Evolutionary conservation across 2,797 vertebrate species (phyloP), one percentile per base, ranked within the genome.

Genomic region (Pogonophryne albipinna): DNA sequence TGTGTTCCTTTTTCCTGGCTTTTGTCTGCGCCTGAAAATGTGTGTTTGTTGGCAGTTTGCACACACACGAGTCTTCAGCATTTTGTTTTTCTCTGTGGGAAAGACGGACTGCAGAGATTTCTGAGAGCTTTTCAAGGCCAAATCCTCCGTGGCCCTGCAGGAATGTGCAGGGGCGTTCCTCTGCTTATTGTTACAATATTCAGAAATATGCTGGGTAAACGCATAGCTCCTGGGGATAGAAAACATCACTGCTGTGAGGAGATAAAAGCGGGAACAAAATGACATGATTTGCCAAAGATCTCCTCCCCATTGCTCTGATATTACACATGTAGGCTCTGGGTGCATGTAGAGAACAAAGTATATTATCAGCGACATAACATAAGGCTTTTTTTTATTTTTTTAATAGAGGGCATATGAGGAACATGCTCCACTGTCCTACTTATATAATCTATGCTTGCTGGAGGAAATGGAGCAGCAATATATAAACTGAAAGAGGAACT

Each of bases 121-220:
- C 75, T 61, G 44, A 81, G 78, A 84, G 79, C 69, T 79, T 85
- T 85, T 63, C 68, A 16, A 82, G 83, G 82, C 87, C 86, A 56
- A 82, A 83, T 87, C 83, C 84, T 81, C 78, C 1, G 79, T 79
- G 87, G 91, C 77, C 85, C 49, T 45, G 44, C 59, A 91, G 93
- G 93, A 95, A 94, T 94, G 93, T 87, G 84, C 78, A 2, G 53
- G 87, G 89, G 86, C 79, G 80, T 89, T 87, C 70, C 80, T 84
- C 70, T 27, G 57, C 75, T 87, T 91, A 78, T 93, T 92, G 85
- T 91, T 93, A 69, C 68, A 91, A 68, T 85, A 84, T 85, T 85
- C 80, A 57, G 74, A 87, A 68, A 65, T 83, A 71, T 68, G 58
- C 68, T 52, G 74, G 75, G 69, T 81, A 75, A 84, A 85, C 73